Evolutionary conservation across 2,888 invertebrate species (phyloP).

Genomic region (Nemotelus pantherinus): DNA sequence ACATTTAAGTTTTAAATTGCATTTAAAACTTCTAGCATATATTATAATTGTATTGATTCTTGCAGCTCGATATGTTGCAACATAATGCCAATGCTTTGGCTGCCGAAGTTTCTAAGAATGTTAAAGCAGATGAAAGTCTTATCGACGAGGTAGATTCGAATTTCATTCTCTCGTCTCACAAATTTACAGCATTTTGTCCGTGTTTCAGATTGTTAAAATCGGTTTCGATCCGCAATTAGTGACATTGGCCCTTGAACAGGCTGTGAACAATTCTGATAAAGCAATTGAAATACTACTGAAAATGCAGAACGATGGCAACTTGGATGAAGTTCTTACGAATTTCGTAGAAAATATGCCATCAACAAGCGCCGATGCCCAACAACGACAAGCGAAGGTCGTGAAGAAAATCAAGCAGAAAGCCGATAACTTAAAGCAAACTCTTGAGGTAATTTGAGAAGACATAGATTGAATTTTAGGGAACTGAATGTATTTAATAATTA

Average conservation of each 20-base stretch:
- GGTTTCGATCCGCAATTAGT: constrained; percentile 70
- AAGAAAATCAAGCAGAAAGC: constrained; percentile 24
- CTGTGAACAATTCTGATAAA: constrained; percentile 67
- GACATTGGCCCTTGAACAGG: constrained; percentile 67
- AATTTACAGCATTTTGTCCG: not conserved
- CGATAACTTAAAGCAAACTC: constrained; percentile 37
- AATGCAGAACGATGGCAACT: constrained; percentile 57
- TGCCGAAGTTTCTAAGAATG: constrained; percentile 49
- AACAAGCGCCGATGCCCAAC: constrained; percentile 20
- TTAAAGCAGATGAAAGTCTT: constrained; percentile 52
- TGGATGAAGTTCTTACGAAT: constrained; percentile 3
- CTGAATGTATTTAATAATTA: not conserved
- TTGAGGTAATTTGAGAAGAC: not conserved
- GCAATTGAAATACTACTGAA: constrained; percentile 71
- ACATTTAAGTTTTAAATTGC: too few species aligned
- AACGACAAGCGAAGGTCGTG: constrained; percentile 8
- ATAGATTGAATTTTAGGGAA: not conserved
- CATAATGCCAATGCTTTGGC: constrained; percentile 55
- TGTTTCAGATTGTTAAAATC: constrained; percentile 65
- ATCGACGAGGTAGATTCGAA: constrained; percentile 53
- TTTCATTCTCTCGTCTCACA: not conserved
- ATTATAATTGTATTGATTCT: not conserved
- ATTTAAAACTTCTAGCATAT: too few species aligned
- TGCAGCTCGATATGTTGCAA: constrained; percentile 57
- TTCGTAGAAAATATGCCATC: constrained; percentile 31